Conservation (phyloP, 1,140 invertebrate genomes). For the Micrasema longulum region DNA sequence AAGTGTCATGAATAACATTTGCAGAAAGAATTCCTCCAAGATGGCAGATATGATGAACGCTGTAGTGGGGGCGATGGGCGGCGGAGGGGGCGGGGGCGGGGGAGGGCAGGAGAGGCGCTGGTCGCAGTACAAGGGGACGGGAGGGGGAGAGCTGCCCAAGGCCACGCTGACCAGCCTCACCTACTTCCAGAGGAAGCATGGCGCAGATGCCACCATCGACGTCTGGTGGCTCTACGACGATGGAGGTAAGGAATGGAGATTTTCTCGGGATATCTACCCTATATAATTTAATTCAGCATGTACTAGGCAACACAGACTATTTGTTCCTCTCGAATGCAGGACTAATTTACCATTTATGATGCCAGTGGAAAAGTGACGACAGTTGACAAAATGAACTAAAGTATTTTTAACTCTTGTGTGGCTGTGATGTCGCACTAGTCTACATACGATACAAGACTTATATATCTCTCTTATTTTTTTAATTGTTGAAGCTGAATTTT, state of each 20-base stretch:
- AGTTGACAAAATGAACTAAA: too few relatives aligned
- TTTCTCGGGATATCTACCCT: too few relatives aligned
- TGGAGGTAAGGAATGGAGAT: slow-evolving; percentile 77
- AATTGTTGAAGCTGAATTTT: too few relatives aligned
- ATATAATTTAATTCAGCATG: too few relatives aligned
- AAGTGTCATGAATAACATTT: slow-evolving; percentile 1
- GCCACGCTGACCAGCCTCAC: slow-evolving; percentile 63
- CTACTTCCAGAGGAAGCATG: slow-evolving; percentile 80
- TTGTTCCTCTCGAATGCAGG: too few relatives aligned
- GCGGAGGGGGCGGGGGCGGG: slow-evolving; percentile 4
- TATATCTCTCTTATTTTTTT: too few relatives aligned
- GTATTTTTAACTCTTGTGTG: too few relatives aligned
- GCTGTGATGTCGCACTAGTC: too few relatives aligned
- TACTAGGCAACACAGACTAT: too few relatives aligned
- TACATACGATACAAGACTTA: too few relatives aligned
- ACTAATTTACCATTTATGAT: too few relatives aligned
- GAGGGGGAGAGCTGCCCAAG: slow-evolving; percentile 70
- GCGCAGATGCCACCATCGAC: slow-evolving; percentile 87
- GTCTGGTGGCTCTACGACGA: slow-evolving; percentile 99
- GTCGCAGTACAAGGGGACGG: slow-evolving; percentile 63
- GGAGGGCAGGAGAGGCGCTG: slow-evolving; percentile 49
- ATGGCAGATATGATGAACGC: slow-evolving; percentile 51
- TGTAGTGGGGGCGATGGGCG: slow-evolving; percentile 48
- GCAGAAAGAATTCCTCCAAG: slow-evolving; percentile 41
- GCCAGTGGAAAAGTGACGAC: too few relatives aligned